These are phyloP conservation scores for Coboldia fuscipes DNA, from an alignment of 1,140 invertebrate species.

Conservation along the genomic window DNA sequence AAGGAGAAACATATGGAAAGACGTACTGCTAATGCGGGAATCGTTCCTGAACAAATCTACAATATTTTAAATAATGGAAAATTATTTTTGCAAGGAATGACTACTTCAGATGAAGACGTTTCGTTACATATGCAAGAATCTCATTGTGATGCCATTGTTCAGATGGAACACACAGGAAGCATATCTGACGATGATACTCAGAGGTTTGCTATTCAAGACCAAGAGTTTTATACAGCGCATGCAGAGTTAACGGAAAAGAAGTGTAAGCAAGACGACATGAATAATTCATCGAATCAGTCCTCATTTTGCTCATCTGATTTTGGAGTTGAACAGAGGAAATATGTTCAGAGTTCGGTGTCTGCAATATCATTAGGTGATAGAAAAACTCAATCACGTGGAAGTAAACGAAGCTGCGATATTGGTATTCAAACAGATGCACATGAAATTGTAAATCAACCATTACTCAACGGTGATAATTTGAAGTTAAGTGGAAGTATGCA, in stretches of 20 bases:
- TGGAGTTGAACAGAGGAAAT: conserved; percentile 8
- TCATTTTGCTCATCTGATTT: conserved; percentile 11
- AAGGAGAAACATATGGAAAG: conserved; percentile 25
- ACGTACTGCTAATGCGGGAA: conserved; percentile 27
- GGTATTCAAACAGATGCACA: conserved; percentile 32
- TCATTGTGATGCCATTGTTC: conserved; percentile 27
- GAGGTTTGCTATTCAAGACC: not conserved
- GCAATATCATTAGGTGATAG: conserved; percentile 24
- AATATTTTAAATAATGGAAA: conserved; percentile 28
- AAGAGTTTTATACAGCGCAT: not conserved
- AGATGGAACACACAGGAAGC: conserved; percentile 22
- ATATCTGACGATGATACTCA: not conserved
- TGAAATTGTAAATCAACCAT: conserved; percentile 34
- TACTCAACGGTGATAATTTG: conserved; percentile 10
- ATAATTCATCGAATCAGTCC: conserved; percentile 8
- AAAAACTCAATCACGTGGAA: conserved; percentile 26
- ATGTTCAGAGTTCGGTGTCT: conserved; percentile 22
- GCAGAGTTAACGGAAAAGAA: not conserved
- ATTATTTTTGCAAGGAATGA: conserved; percentile 25
- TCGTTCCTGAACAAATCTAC: conserved; percentile 25
- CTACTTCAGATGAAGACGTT: conserved; percentile 25
- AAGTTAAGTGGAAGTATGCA: not conserved
- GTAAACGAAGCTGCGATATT: conserved; percentile 25
- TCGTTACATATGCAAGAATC: conserved; percentile 27
- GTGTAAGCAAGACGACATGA: conserved; percentile 4